These are phyloP conservation scores for Tinea pellionella DNA, from an alignment of 2,888 invertebrate species.

Conservation along the genomic window DNA sequence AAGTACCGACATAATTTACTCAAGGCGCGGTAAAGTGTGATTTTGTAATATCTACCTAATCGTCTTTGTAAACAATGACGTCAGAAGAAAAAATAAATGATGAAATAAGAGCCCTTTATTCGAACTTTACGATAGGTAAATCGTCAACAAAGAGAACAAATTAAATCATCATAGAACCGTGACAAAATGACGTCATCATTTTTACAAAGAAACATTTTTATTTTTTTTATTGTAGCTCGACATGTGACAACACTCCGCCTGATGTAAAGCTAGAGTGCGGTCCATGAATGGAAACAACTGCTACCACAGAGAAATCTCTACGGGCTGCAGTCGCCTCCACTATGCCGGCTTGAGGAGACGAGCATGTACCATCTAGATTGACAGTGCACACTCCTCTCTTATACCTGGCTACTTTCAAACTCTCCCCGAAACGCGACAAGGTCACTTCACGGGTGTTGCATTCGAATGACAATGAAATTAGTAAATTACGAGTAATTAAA, in stretches of 20 bases:
- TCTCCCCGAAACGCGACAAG: too few relatives aligned
- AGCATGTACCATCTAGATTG: too few relatives aligned
- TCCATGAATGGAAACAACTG: too few relatives aligned
- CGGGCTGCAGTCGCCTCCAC: too few relatives aligned
- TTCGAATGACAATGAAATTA: neutral
- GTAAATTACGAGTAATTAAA: neutral
- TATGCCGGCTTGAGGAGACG: too few relatives aligned
- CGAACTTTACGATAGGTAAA: neutral
- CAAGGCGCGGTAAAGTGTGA: neutral
- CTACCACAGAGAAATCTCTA: too few relatives aligned
- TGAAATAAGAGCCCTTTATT: slow-evolving; percentile 1
- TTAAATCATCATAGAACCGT: neutral
- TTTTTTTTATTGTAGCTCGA: too few relatives aligned
- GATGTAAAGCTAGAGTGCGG: too few relatives aligned
- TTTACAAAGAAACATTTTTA: neutral
- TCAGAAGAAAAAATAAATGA: neutral
- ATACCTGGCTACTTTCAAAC: too few relatives aligned
- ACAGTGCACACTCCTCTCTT: too few relatives aligned
- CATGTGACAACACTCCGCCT: too few relatives aligned
- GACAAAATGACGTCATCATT: neutral
- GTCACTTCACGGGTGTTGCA: too few relatives aligned
- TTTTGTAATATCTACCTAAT: neutral
- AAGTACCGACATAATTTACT: neutral
- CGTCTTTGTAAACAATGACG: slow-evolving; percentile 1
- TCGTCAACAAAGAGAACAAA: neutral